Conservation (phyloP, 2,797 vertebrate genomes). For the Apodemus agrarius region DNA sequence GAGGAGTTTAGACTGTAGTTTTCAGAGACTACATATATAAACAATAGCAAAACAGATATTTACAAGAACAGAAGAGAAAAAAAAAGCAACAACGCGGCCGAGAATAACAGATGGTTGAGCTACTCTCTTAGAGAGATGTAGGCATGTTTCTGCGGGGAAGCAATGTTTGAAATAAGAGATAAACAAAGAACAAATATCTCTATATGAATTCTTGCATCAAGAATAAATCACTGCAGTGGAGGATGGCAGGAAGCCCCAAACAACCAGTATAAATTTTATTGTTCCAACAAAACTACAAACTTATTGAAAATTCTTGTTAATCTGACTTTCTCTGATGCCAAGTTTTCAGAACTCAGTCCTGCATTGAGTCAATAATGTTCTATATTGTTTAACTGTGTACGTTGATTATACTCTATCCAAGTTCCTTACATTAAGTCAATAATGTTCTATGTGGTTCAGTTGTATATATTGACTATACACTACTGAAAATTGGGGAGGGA, state of each 20-base stretch:
- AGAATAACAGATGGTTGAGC: background rate
- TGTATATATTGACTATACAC: background rate
- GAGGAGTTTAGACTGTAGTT: constrained; percentile 13
- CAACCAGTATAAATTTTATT: background rate
- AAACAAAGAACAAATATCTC: background rate
- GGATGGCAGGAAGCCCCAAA: background rate
- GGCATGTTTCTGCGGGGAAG: background rate
- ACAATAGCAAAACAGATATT: background rate
- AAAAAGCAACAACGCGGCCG: background rate
- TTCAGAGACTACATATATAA: background rate
- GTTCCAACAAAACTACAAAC: background rate
- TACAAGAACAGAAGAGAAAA: constrained; percentile 15
- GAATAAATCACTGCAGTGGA: background rate
- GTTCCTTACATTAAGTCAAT: background rate
- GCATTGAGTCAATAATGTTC: background rate
- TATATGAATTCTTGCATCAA: background rate
- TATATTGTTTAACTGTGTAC: background rate
- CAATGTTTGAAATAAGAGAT: constrained; percentile 35
- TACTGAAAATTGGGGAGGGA: background rate
- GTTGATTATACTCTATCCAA: background rate
- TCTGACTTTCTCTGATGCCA: background rate
- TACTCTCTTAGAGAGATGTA: background rate
- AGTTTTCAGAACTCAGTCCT: background rate
- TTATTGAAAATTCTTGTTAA: background rate
- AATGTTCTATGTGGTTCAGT: background rate